Evolutionary conservation across 2,113 vertebrate genomes (phyloP).

Genomic region (Eulemur rufifrons): DNA sequence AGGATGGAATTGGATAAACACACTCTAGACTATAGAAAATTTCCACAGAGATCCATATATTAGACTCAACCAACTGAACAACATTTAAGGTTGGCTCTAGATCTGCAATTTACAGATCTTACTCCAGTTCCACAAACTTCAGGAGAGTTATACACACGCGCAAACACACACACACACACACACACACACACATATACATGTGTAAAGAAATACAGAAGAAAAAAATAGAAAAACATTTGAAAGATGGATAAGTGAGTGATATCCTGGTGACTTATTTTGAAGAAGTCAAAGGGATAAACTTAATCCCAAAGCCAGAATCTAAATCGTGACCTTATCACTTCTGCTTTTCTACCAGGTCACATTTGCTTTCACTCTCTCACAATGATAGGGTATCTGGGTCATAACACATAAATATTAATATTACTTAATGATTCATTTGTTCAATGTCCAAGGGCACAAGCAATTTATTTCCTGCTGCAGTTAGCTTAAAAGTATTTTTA

Average conservation of each 20-base stretch:
- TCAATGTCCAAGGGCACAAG: background rate
- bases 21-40: background rate
- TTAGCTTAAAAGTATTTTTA: background rate
- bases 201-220: background rate
- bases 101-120: background rate
- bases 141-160: background rate
- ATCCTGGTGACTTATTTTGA: background rate
- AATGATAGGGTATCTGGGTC: background rate
- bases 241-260: background rate
- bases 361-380: background rate
- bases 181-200: background rate
- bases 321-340: background rate
- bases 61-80: background rate
- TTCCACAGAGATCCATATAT: rapidly evolving
- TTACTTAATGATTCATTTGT: background rate
- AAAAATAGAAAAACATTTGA: background rate
- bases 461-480: background rate
- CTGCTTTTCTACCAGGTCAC: background rate
- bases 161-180: background rate
- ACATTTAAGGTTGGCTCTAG: background rate
- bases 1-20: background rate
- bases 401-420: background rate
- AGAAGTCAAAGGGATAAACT: background rate
- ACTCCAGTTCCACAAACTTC: background rate
- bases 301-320: background rate